Evolutionary conservation across 1,140 invertebrate genomes (phyloP), one percentile per base, ranked within the genome.

Genomic region (Pogonus chalceus): DNA sequence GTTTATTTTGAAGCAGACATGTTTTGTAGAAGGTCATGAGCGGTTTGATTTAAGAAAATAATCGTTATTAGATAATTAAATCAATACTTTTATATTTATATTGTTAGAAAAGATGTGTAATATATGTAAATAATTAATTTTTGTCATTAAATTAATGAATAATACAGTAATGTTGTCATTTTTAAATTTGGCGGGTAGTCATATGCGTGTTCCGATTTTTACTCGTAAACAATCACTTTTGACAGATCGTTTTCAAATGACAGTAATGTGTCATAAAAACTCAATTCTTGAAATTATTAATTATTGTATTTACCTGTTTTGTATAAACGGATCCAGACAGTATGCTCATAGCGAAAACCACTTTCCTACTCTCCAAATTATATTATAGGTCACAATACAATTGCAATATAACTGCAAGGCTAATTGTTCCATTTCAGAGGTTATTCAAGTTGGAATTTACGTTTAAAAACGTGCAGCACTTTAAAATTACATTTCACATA

Each of bases 191-290:
- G 62, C 64, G 64, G 60, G 56, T 54, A 58, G 61, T 61, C 57
- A 53, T 60, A 60, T 58, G 50, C 57, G 37, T 43, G 37, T 43
- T 43, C 37, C 18, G 37, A 43, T 43, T 43, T 43, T 43, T 54
- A 60, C 46, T 65, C 59, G 64, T 65, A 65, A 65, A 65, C 64
- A 65, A 65, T 65, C 61, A 63, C 56, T 64, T 58, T 59, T 65
- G 62, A 62, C 64, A 65, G 51, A 46, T 53, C 20, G 43, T 35
- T 24, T 26, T 26, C n/a, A 51, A 51, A 51, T 35, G 49, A 24
- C 49, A 51, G 23, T 43, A 43, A 43, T 43, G 37, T 43, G 37
- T 43, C 37, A 43, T 43, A 43, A 43, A 43, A 43, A 43, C 9
- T 9, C 18, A 43, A 7, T 10, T 10, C 7, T 18, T 4, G 18